Evolutionary conservation across 2,797 vertebrate species (phyloP).

Genomic region (Eospalax fontanierii): DNA sequence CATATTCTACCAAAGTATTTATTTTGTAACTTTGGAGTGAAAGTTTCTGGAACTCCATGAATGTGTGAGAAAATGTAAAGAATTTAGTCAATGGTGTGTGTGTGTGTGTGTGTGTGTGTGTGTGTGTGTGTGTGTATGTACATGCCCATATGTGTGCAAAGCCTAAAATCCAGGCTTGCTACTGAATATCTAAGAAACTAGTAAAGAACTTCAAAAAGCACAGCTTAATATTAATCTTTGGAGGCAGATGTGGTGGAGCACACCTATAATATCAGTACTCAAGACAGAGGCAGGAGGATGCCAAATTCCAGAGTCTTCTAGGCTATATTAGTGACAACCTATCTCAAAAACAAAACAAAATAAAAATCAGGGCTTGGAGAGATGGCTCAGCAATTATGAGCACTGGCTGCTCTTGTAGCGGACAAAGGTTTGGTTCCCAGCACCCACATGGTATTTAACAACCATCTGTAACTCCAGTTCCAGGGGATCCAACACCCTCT

Average conservation of each 20-base stretch:
- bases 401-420: too few relatives aligned
- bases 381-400: too few relatives aligned
- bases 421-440: too few relatives aligned
- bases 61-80: slow-evolving; percentile 78
- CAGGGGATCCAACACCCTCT: too few relatives aligned
- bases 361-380: neutral
- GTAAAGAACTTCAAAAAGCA: neutral
- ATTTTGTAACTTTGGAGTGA: slow-evolving; percentile 44
- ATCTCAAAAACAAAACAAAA: neutral
- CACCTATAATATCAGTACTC: neutral
- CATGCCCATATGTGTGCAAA: too few relatives aligned
- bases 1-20: slow-evolving; percentile 75
- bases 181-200: slow-evolving; percentile 26
- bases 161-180: slow-evolving; percentile 52
- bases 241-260: neutral
- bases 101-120: neutral
- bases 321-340: neutral
- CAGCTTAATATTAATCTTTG: neutral
- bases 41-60: slow-evolving; percentile 78
- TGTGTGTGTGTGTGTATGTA: too few relatives aligned
- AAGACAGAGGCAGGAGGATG: neutral
- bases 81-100: slow-evolving; percentile 67
- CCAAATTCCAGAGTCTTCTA: neutral
- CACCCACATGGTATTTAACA: too few relatives aligned
- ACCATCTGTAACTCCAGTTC: too few relatives aligned